phyloP scores from a whole-genome alignment of 2,797 vertebrate genomes.

The Catharus ustulatus region DNA sequence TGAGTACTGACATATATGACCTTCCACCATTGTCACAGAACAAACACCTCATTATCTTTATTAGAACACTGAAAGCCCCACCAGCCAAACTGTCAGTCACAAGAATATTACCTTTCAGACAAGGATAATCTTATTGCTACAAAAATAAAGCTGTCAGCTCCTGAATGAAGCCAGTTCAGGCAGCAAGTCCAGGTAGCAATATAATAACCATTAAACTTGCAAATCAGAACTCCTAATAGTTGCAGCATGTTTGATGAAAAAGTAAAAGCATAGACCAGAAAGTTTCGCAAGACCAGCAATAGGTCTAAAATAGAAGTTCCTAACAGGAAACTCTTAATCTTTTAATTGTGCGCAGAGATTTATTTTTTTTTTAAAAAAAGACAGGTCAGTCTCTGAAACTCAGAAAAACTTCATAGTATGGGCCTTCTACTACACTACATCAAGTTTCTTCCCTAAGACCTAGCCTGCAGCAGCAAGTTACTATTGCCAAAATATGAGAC shows the following conservation, averaged over 20 bases:
- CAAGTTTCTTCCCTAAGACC: background rate
- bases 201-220: background rate
- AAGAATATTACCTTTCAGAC: background rate
- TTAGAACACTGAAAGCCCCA: background rate
- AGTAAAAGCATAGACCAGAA: background rate
- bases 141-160: background rate
- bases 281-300: background rate
- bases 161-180: background rate
- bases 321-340: background rate
- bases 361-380: background rate
- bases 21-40: conserved; percentile 8
- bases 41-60: conserved; percentile 5
- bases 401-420: background rate
- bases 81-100: background rate
- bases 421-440: background rate
- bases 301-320: background rate
- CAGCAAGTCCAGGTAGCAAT: background rate
- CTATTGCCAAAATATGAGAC: background rate
- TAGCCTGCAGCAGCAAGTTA: background rate
- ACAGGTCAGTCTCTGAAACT: background rate
- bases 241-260: background rate
- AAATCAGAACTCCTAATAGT: conserved; percentile 18
- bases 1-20: background rate
- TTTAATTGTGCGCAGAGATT: background rate
- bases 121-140: background rate